Evolutionary conservation across 2,888 invertebrate genomes (phyloP), one percentile per base, ranked within the genome.

Genomic region (Aphodius sticticus): DNA sequence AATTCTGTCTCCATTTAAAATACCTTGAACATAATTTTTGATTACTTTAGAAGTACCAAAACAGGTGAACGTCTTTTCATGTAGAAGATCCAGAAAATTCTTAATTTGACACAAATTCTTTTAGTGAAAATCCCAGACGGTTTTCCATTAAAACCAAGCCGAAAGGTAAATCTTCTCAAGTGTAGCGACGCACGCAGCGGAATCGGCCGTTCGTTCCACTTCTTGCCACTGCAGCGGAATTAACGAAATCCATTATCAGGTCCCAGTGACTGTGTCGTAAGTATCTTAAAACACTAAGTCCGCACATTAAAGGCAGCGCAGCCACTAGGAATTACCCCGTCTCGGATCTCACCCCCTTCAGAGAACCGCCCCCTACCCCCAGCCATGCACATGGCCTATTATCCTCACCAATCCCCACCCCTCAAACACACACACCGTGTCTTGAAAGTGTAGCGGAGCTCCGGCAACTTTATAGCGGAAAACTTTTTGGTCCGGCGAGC

Each of bases 351-450:
- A 53, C 9, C 9, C 53, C 7, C 53, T 53, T 12, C 53, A 53
- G 9, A 2, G 26, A 53, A 53, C 53, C 53, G 4, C 6, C 53
- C 53, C 53, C 12, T 9, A 53, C 9, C 9, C 70, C 3, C 70
- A 1, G 70, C 12, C 70, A n/a, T 7, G 26, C 70, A 70, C 70
- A 70, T 26, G 26, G 26, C 26, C 72, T 15, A 14, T 15, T 36
- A 72, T 72, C 6, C 16, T 16, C 9, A 72, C 72, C 72, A 5
- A 36, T 14, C n/a, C 72, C 15, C 72, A 72, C 16, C n/a, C 26
- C 72, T 36, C 72, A 26, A 72, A 72, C 72, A 72, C 72, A 53
- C 53, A 53, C 53, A 53, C 53, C 7, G 53, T 53, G 53, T 53
- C 53, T 12, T 53, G 53, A 12, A 53, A 7, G 53, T 53, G 53